These are phyloP conservation scores for Grallaria varia DNA, from an alignment of 2,113 vertebrate genomes.

Conservation along the genomic window DNA sequence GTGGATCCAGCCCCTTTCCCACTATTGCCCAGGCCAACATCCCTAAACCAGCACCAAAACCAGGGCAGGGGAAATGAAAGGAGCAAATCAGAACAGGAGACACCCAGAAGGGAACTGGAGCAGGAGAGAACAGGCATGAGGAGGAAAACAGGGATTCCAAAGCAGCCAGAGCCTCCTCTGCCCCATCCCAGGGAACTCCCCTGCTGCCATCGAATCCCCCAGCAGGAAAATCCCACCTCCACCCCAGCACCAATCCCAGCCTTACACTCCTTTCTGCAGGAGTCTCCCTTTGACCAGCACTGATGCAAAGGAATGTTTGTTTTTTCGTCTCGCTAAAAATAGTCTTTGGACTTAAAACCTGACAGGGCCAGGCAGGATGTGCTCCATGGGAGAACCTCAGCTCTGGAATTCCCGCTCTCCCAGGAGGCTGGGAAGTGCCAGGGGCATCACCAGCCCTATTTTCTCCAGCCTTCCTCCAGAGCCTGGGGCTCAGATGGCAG, in stretches of 20 bases:
- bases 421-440: not conserved
- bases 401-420: not conserved
- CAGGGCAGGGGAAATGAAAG: not conserved
- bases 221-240: not conserved
- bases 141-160: not conserved
- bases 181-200: not conserved
- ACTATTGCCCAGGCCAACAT: not conserved
- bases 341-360: not conserved
- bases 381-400: not conserved
- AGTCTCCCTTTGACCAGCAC: not conserved
- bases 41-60: too few relatives aligned
- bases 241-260: not conserved
- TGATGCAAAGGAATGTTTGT: not conserved
- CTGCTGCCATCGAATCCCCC: not conserved
- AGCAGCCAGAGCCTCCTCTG: not conserved
- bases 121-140: not conserved
- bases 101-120: not conserved
- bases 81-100: not conserved
- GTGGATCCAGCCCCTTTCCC: not conserved
- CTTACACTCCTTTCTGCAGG: fast-evolving
- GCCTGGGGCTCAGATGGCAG: not conserved
- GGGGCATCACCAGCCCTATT: not conserved
- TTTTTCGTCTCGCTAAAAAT: not conserved
- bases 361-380: fast-evolving
- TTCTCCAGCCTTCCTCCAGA: not conserved